Percentiles rank a stretch among this genome's conserved stretches.
Evolutionary conservation across 2,113 vertebrate species (phyloP).

Genomic region (Cryptomyrus ogoouensis): DNA sequence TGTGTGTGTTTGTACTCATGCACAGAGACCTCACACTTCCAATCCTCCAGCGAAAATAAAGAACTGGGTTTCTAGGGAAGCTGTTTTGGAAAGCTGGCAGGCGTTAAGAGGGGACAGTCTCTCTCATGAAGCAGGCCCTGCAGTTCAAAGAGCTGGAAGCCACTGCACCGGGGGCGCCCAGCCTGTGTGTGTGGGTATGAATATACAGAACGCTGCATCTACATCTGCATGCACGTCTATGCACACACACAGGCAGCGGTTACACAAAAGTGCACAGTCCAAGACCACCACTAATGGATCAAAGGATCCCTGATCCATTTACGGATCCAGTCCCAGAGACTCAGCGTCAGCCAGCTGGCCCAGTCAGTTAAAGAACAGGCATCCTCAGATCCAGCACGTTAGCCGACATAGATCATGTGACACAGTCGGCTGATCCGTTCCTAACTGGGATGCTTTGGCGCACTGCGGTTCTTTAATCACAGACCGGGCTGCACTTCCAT

Average conservation of each 20-base stretch:
- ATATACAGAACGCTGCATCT: neutral
- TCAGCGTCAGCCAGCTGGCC: neutral
- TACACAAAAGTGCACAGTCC: neutral
- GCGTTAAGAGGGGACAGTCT: slow-evolving; percentile 41
- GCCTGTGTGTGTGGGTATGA: slow-evolving; percentile 16
- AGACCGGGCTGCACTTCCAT: neutral
- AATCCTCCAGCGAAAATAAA: slow-evolving; percentile 37
- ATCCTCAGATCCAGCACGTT: neutral
- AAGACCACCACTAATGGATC: neutral
- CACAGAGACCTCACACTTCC: slow-evolving; percentile 11
- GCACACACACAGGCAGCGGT: too few relatives aligned
- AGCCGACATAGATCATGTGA: neutral
- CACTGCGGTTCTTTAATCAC: neutral
- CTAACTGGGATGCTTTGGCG: neutral
- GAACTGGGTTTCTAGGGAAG: slow-evolving; percentile 51
- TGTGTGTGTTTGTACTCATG: slow-evolving; percentile 1
- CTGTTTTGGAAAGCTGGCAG: slow-evolving; percentile 62
- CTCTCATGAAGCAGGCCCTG: slow-evolving; percentile 41
- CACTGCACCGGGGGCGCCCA: slow-evolving; percentile 23
- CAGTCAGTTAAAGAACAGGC: neutral
- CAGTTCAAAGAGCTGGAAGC: slow-evolving; percentile 42
- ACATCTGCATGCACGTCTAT: neutral
- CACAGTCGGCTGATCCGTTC: too few relatives aligned
- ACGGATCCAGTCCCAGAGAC: neutral
- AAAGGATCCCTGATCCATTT: neutral